Evolutionary conservation across 2,888 invertebrate genomes (phyloP).

Genomic region (Tupiocoris notatus): DNA sequence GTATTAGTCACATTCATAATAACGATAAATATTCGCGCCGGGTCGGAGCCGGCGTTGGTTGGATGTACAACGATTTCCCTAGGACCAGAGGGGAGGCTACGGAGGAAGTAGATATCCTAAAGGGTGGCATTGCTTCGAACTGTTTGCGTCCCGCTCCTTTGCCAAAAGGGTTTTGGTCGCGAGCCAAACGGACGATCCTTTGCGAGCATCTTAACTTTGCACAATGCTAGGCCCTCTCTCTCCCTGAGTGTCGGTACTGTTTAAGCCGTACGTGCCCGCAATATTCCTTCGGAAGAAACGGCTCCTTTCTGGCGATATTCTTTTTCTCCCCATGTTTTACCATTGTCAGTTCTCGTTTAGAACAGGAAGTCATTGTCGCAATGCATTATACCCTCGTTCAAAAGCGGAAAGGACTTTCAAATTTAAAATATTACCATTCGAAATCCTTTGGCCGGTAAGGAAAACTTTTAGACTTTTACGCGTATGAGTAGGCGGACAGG

Average conservation of each 20-base stretch:
- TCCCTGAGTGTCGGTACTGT: neutral
- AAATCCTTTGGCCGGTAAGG: too few species aligned
- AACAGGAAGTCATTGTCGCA: neutral
- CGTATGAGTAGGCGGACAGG: too few species aligned
- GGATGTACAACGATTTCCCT: neutral
- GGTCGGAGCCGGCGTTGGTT: too few species aligned
- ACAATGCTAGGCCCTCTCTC: slow-evolving; percentile 1
- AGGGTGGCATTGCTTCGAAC: neutral
- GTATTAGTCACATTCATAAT: slow-evolving; percentile 35
- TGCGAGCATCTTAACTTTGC: slow-evolving; percentile 29
- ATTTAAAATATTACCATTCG: too few species aligned
- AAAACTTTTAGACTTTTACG: too few species aligned
- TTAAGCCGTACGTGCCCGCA: too few species aligned
- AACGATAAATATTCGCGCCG: slow-evolving; percentile 32
- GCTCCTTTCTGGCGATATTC: neutral
- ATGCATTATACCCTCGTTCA: too few species aligned
- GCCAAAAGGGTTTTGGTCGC: slow-evolving; percentile 37
- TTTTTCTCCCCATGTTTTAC: neutral
- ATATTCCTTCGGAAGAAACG: neutral
- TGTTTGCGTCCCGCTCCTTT: slow-evolving; percentile 18
- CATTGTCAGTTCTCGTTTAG: neutral
- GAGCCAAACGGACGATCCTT: slow-evolving; percentile 14
- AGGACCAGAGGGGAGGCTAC: neutral
- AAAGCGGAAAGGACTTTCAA: neutral
- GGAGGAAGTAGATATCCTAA: neutral